These are phyloP conservation scores for Syrrhaptes paradoxus DNA, from an alignment of 2,113 vertebrate species.

Conservation along the genomic window DNA sequence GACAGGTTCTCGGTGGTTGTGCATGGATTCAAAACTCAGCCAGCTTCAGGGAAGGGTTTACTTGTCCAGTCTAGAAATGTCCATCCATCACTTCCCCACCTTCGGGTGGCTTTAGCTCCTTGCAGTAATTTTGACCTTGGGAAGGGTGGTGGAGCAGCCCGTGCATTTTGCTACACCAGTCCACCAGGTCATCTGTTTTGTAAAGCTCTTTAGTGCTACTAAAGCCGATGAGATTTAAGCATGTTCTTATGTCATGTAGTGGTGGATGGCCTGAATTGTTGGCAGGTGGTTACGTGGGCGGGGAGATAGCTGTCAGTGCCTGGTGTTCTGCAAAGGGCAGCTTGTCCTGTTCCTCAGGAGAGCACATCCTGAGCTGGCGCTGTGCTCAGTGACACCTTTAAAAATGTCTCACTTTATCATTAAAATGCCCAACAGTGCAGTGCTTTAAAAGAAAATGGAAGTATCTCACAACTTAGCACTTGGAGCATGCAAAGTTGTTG, in stretches of 20 bases:
- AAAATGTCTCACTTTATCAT: not conserved
- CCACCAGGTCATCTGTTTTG: not conserved
- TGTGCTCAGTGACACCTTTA: not conserved
- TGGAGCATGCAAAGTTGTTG: not conserved
- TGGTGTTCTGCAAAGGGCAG: not conserved
- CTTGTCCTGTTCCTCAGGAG: too few relatives aligned
- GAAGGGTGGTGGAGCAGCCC: not conserved
- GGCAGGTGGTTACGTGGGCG: fast-evolving
- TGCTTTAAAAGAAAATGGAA: not conserved
- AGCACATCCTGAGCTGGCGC: too few relatives aligned
- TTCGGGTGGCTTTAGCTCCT: not conserved
- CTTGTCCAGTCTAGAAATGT: not conserved
- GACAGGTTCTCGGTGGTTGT: not conserved
- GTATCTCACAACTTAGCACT: not conserved
- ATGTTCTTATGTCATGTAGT: not conserved
- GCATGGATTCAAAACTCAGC: not conserved
- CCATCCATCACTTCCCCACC: not conserved
- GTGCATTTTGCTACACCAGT: fast-evolving
- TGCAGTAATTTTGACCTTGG: not conserved
- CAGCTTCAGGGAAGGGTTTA: not conserved
- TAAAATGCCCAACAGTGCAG: fast-evolving
- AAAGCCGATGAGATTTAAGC: not conserved
- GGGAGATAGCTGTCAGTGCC: not conserved
- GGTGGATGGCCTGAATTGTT: not conserved
- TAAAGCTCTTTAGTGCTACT: not conserved